These are phyloP conservation scores for Plecotus auritus DNA, from an alignment of 2,113 vertebrate species.

Conservation along the genomic window DNA sequence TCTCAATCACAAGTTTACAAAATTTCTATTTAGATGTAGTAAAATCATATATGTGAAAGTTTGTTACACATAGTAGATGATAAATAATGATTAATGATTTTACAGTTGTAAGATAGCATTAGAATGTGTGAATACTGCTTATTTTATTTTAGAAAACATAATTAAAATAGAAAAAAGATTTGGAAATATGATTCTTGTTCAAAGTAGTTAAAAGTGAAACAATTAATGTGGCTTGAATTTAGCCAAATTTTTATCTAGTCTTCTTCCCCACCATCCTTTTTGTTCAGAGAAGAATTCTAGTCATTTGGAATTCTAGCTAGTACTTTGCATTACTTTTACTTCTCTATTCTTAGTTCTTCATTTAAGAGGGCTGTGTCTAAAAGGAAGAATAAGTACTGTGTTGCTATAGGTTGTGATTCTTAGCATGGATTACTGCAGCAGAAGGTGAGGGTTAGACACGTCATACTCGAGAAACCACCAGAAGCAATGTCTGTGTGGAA, in stretches of 20 bases:
- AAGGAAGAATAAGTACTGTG: neutral
- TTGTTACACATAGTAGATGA: neutral
- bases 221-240: neutral
- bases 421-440: neutral
- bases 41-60: neutral
- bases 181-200: neutral
- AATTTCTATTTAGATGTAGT: neutral
- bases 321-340: neutral
- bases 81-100: slow-evolving; percentile 34
- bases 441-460: neutral
- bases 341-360: neutral
- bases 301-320: neutral
- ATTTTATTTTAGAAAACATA: slow-evolving; percentile 21
- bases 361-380: neutral
- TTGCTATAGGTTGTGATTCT: neutral
- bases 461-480: neutral
- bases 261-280: neutral
- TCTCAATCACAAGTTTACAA: neutral
- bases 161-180: neutral
- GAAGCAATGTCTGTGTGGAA: neutral
- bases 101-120: neutral
- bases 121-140: neutral
- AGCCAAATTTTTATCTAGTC: neutral
- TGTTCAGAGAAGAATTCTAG: neutral
- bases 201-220: slow-evolving; percentile 31